Evolutionary conservation across 2,113 vertebrate species (phyloP), one percentile per base, ranked within the genome.

Genomic region (Leptobrachium leishanense): DNA sequence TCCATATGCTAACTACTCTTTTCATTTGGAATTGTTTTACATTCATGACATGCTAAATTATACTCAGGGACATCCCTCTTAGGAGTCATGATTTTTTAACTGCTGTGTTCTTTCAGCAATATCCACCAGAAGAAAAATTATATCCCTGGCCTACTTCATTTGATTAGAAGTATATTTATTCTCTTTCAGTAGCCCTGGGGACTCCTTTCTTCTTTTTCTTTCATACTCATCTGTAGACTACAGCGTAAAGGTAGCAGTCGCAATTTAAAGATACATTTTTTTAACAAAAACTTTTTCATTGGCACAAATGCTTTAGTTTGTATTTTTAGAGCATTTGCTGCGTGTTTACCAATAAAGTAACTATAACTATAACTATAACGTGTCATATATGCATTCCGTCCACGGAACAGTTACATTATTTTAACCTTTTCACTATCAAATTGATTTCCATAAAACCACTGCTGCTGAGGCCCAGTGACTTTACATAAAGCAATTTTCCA

Each of bases 71-170:
- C 15, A 2, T 68, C 20, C 8, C 53, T 57, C 66, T 10, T 31
- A 68, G 53, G 65, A 68, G 5, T n/a, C 41, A 39, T 59, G 40
- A 71, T 11, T 7, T 1, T 41, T 50, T 57, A 65, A 67, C 66
- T 68, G 40, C 64, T 55, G 66, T 54, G 46, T 66, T 44, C 50
- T 68, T 68, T 68, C 66, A 43, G 50, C 20, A 55, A 68, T 12
- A 76, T 68, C n/a, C 65, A 31, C 5, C 5, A n/a, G n/a, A 62
- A 68, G 66, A 76, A 13, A 68, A 76, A 76, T 31, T 3, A 68
- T 55, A 57, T 55, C n/a, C 50, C 41, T 68, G 41, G 31, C 42
- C 31, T 64, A n/a, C 15, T 68, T 76, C 40, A 59, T 68, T 68
- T 68, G 15, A 59, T 43, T 76, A 41, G 39, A 39, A 41, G 40